These are phyloP conservation scores for Lerema accius DNA, from an alignment of 1,140 invertebrate species.

Conservation along the genomic window DNA sequence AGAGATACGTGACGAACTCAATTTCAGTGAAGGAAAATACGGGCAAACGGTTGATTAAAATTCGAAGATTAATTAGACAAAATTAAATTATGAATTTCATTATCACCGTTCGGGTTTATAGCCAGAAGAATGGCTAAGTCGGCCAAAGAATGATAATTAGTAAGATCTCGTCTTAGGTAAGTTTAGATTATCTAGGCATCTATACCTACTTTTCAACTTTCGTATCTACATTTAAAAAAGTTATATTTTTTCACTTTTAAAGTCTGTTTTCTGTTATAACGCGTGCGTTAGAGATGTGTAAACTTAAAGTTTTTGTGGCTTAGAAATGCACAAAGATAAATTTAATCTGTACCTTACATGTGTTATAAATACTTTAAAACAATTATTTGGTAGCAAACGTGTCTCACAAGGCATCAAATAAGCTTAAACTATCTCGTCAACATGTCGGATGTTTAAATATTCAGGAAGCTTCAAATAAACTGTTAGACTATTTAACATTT, in stretches of 20 bases:
- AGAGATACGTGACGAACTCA: neutral
- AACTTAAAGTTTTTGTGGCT: too few species aligned
- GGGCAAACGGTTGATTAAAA: neutral
- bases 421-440: neutral
- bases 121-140: neutral
- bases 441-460: slow-evolving; percentile 20
- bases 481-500: slow-evolving; percentile 9
- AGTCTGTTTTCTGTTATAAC: too few species aligned
- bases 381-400: too few species aligned
- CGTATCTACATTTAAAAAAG: too few species aligned
- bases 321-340: too few species aligned
- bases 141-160: slow-evolving; percentile 3
- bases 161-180: too few species aligned
- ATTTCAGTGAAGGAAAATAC: neutral
- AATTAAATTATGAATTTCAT: slow-evolving; percentile 5
- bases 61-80: slow-evolving; percentile 1
- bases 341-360: too few species aligned
- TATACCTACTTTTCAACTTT: too few species aligned
- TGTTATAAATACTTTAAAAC: too few species aligned
- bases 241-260: too few species aligned
- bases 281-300: too few species aligned
- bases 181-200: too few species aligned
- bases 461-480: slow-evolving; percentile 13
- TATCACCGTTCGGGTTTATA: neutral
- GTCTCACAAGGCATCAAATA: neutral